Conservation (phyloP, 2,888 invertebrate species). For the Hemithea aestivaria region DNA sequence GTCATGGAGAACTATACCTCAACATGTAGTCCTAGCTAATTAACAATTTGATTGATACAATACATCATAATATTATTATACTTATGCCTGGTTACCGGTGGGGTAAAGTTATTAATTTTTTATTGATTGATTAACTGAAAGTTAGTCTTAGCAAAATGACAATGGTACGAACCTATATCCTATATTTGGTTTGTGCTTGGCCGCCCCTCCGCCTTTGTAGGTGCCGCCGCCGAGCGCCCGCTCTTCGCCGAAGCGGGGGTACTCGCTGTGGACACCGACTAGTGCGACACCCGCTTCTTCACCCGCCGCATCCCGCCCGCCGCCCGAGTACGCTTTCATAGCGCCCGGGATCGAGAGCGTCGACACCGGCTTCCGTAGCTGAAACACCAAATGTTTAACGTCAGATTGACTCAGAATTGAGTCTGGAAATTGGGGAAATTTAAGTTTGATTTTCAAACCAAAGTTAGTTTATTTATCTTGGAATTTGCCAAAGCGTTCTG, state of each 20-base stretch:
- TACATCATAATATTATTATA: too few relatives aligned
- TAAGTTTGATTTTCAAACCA: too few relatives aligned
- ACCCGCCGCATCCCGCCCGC: slow-evolving; percentile 78
- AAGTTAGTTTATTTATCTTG: too few relatives aligned
- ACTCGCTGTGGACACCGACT: slow-evolving; percentile 93
- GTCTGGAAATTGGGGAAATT: too few relatives aligned
- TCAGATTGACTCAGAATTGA: slow-evolving; percentile 23
- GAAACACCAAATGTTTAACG: slow-evolving; percentile 57
- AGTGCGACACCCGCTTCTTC: slow-evolving; percentile 95
- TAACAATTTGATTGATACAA: too few relatives aligned
- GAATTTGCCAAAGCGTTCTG: too few relatives aligned
- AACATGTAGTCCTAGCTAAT: too few relatives aligned
- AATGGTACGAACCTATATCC: slow-evolving; percentile 83
- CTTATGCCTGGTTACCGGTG: too few relatives aligned
- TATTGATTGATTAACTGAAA: too few relatives aligned
- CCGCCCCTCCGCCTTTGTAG: slow-evolving; percentile 85
- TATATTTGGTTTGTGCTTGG: slow-evolving; percentile 95
- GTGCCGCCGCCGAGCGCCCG: slow-evolving; percentile 87
- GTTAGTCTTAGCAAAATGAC: too few relatives aligned
- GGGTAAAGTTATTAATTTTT: too few relatives aligned
- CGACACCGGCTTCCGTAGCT: slow-evolving; percentile 98
- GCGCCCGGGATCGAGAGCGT: slow-evolving; percentile 97
- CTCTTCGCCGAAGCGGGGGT: slow-evolving; percentile 94
- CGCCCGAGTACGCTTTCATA: slow-evolving; percentile 86
- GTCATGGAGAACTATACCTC: too few relatives aligned